A percentile compares a stretch with the other conserved stretches of the same genome.
Conservation (phyloP, 2,888 invertebrate genomes). For the Teleogryllus oceanicus region DNA sequence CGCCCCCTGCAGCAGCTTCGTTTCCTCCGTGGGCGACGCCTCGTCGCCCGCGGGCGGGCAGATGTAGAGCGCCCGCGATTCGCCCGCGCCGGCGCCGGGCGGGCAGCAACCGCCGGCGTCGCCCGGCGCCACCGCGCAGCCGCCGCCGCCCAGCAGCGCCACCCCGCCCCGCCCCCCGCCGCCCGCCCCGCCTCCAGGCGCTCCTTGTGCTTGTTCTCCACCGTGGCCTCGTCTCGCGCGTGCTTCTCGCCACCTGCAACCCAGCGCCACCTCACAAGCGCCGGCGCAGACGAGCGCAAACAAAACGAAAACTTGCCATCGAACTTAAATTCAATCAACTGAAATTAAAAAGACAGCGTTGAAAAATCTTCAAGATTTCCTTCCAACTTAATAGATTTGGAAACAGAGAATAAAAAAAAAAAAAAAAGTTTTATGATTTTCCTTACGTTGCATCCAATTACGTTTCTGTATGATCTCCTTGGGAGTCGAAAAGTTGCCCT, state of each 20-base stretch:
- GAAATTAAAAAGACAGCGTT: too few species aligned
- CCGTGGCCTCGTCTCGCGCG: conserved; percentile 46
- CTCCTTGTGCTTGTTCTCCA: conserved; percentile 47
- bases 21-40: conserved; percentile 53
- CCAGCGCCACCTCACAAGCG: too few species aligned
- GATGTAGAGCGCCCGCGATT: conserved; percentile 48
- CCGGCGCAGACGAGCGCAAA: too few species aligned
- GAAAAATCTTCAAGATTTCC: too few species aligned
- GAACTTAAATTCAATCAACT: too few species aligned
- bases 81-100: conserved; percentile 11
- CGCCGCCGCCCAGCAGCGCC: conserved; percentile 26
- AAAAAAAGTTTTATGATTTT: too few species aligned
- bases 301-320: too few species aligned
- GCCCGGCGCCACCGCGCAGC: conserved; percentile 25
- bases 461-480: too few species aligned
- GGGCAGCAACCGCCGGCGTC: conserved; percentile 31
- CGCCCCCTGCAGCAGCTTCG: conserved; percentile 43
- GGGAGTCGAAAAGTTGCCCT: too few species aligned
- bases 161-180: conserved; percentile 23
- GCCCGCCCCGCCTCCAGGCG: conserved; percentile 28
- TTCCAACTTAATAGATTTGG: too few species aligned
- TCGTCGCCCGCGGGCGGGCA: conserved; percentile 55
- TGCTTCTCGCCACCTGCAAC: conserved; percentile 46
- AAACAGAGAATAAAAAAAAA: too few species aligned
- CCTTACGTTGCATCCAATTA: too few species aligned